A percentile compares a stretch with the other conserved stretches of the same genome.
phyloP scores from a whole-genome alignment of 2,113 vertebrate species.

The Rostratula benghalensis region DNA sequence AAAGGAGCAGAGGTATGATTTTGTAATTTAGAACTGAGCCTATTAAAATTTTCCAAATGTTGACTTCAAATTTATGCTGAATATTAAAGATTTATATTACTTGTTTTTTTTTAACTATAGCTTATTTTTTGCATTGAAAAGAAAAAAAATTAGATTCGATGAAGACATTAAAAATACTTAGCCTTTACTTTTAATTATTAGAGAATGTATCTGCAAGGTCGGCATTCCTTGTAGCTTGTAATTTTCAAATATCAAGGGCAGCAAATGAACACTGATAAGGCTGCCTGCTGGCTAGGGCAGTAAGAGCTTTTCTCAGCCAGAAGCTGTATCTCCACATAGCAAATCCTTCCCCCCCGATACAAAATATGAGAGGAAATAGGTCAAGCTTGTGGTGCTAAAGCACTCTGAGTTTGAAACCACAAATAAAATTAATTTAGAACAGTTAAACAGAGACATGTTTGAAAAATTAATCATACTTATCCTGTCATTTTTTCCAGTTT shows the following conservation, averaged over 20 bases:
- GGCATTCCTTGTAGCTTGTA: neutral
- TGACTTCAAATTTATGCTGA: neutral
- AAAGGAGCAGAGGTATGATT: neutral
- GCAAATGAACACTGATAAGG: neutral
- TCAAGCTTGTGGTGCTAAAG: neutral
- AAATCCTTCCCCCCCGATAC: neutral
- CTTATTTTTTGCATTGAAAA: neutral
- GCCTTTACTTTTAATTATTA: neutral
- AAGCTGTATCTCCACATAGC: neutral
- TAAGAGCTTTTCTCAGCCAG: neutral
- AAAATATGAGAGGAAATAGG: constrained; percentile 6
- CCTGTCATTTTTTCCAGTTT: neutral
- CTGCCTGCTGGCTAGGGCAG: constrained; percentile 8
- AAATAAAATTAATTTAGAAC: neutral
- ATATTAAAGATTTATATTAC: neutral
- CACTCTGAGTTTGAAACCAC: neutral
- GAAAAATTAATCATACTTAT: neutral
- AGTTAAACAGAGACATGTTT: neutral
- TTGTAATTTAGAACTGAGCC: neutral
- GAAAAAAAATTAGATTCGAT: neutral
- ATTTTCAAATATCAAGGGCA: neutral
- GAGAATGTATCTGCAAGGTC: neutral
- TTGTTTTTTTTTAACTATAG: neutral
- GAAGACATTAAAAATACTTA: neutral
- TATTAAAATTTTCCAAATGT: neutral